These are phyloP conservation scores for Spodoptera litura DNA, from an alignment of 1,140 invertebrate genomes.

Conservation along the genomic window DNA sequence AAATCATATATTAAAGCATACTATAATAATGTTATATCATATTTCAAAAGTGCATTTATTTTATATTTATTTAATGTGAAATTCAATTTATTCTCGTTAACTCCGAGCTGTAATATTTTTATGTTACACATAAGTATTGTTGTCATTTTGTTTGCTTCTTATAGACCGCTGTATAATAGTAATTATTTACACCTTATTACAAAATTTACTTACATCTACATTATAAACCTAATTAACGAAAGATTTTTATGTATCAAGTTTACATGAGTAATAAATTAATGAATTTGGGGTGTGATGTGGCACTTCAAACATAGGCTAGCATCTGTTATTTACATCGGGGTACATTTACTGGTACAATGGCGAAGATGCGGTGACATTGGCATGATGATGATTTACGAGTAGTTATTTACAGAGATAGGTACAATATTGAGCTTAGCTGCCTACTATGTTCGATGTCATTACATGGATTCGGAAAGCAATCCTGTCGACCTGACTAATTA, in stretches of 20 bases:
- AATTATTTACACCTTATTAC: slow-evolving; percentile 81
- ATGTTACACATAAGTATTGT: slow-evolving; percentile 49
- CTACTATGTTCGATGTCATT: slow-evolving; percentile 71
- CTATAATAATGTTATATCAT: slow-evolving; percentile 2
- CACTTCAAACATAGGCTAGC: slow-evolving; percentile 62
- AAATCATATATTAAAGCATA: slow-evolving; percentile 19
- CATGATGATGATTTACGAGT: slow-evolving; percentile 55
- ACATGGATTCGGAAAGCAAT: slow-evolving; percentile 65
- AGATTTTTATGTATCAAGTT: slow-evolving; percentile 70
- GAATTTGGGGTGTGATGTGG: slow-evolving; percentile 75
- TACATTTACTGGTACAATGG: slow-evolving; percentile 52
- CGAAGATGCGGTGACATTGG: slow-evolving; percentile 56
- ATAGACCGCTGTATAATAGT: slow-evolving; percentile 59
- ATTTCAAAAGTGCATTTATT: slow-evolving; percentile 37
- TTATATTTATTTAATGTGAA: slow-evolving; percentile 10
- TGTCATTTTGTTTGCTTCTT: slow-evolving; percentile 56
- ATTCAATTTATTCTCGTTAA: slow-evolving; percentile 15
- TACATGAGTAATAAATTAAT: slow-evolving; percentile 84
- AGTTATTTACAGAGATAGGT: slow-evolving; percentile 75
- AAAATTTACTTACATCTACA: slow-evolving; percentile 75
- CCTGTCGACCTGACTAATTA: not conserved
- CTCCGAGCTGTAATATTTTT: slow-evolving; percentile 16
- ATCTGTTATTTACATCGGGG: slow-evolving; percentile 73
- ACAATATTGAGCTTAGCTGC: slow-evolving; percentile 73
- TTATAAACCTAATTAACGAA: slow-evolving; percentile 80